phyloP scores from a whole-genome alignment of 35 echinoderm and acorn worm genomes.

The Amphiura filiformis region DNA sequence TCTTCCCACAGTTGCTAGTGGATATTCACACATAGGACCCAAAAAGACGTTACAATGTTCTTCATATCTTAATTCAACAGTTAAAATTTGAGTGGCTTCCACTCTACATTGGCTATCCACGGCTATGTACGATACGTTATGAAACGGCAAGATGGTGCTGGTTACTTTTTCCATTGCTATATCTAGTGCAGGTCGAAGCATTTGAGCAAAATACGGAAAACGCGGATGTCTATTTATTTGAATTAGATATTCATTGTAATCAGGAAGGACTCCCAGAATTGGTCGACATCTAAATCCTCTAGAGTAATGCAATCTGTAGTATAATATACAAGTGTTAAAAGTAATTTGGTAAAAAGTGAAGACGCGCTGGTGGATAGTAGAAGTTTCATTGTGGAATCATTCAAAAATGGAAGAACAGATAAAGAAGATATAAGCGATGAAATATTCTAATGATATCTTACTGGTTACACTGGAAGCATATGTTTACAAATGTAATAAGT shows the following conservation, averaged over 20 bases:
- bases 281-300: neutral
- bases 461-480: neutral
- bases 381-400: neutral
- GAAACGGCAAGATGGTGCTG: neutral
- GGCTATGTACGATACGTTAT: neutral
- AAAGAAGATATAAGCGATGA: neutral
- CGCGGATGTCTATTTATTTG: neutral
- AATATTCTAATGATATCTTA: neutral
- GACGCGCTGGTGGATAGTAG: neutral
- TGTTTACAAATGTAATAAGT: neutral
- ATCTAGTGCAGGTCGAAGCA: neutral
- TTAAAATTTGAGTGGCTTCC: neutral
- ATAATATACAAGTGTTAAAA: neutral
- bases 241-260: neutral
- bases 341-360: neutral
- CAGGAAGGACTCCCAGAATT: neutral
- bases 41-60: slow-evolving; percentile 44
- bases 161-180: neutral
- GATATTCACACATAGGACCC: slow-evolving; percentile 69
- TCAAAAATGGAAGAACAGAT: neutral
- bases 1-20: slow-evolving; percentile 26
- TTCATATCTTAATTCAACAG: neutral
- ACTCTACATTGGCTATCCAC: neutral
- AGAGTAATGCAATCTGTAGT: neutral
- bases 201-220: neutral